Percentiles rank a stretch among this genome's conserved stretches.
phyloP scores from a whole-genome alignment of 2,113 vertebrate species.

The Ceratotherium simum region DNA sequence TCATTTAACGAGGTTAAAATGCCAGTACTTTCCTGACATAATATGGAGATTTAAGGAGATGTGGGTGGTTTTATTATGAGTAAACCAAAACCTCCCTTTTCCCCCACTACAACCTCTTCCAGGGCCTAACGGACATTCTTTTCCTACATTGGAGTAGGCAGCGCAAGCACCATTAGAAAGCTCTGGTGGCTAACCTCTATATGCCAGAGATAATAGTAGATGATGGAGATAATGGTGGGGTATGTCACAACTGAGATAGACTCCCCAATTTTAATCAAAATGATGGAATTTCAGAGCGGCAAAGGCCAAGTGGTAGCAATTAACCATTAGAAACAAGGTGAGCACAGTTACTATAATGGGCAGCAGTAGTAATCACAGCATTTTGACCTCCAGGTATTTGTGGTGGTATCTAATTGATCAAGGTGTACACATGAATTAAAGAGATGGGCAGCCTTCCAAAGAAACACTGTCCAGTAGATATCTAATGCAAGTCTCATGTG shows the following conservation, averaged over 20 bases:
- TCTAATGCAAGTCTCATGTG: not conserved
- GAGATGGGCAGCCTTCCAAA: not conserved
- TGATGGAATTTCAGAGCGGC: not conserved
- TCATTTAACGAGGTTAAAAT: conserved; percentile 42
- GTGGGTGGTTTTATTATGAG: not conserved
- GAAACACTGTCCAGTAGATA: not conserved
- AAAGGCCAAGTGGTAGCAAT: not conserved
- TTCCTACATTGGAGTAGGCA: not conserved
- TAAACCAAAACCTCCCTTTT: not conserved
- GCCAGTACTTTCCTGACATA: conserved; percentile 4
- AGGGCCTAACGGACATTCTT: not conserved
- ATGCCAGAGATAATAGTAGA: not conserved
- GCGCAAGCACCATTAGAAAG: not conserved
- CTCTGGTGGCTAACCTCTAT: not conserved
- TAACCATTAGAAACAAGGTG: not conserved
- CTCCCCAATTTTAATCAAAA: not conserved
- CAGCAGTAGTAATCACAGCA: not conserved
- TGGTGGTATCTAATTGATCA: not conserved
- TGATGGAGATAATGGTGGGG: not conserved
- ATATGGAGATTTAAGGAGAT: not conserved
- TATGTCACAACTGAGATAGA: not conserved
- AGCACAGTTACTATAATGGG: not conserved
- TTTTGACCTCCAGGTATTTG: not conserved
- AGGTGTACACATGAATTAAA: not conserved
- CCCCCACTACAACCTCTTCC: not conserved